Conservation (phyloP, 2,888 invertebrate species). For the Zaprionus obscuricornis region DNA sequence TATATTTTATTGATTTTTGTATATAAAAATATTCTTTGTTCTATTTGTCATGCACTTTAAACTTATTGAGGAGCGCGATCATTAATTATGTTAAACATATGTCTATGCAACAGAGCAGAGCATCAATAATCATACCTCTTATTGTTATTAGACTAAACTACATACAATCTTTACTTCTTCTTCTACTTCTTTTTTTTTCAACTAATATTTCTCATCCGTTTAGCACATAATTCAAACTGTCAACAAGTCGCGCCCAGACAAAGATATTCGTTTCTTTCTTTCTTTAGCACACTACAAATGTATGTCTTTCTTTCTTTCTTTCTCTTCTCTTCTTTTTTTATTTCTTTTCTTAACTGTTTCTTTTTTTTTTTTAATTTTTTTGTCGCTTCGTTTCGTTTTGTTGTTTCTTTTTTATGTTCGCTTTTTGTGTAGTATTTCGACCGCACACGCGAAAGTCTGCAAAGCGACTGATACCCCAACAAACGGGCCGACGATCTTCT, state of each 20-base stretch:
- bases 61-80: too few species aligned
- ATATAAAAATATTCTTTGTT: conserved; percentile 7
- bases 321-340: conserved; percentile 7
- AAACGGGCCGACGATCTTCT: conserved; percentile 49
- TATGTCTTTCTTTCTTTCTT: conserved; percentile 32
- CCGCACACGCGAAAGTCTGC: conserved; percentile 80
- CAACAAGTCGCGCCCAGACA: conserved; percentile 71
- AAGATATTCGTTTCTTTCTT: conserved; percentile 21
- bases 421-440: conserved; percentile 33
- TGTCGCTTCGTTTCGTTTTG: background rate
- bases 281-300: conserved; percentile 17
- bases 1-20: conserved; percentile 19
- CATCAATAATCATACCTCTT: too few species aligned
- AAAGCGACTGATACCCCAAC: conserved; percentile 71
- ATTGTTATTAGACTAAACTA: too few species aligned
- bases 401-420: conserved; percentile 12
- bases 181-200: conserved; percentile 29
- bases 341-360: conserved; percentile 18
- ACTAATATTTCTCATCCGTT: conserved; percentile 46
- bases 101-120: too few species aligned
- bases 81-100: conserved; percentile 74
- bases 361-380: conserved; percentile 9
- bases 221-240: conserved; percentile 64
- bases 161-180: too few species aligned
- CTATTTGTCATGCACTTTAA: conserved; percentile 36